Evolutionary conservation across 2,888 invertebrate species (phyloP), one percentile per base, ranked within the genome.

Genomic region (Trichacis sp.): DNA sequence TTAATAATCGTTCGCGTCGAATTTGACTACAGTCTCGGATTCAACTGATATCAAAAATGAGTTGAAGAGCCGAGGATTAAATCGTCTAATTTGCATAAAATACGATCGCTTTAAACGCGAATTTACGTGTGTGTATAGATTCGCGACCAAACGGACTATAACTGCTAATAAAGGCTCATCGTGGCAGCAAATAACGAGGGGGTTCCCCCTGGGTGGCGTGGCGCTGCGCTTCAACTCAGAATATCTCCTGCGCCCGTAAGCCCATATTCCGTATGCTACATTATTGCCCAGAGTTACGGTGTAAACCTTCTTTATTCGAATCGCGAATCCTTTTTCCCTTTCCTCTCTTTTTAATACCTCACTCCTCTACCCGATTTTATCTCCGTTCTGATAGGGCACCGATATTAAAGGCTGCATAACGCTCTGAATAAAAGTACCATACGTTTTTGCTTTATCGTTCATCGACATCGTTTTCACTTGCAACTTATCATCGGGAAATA

Each of bases 51-150:
- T 80, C 81, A 82, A 81, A 80, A 82, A 81, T 77, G 76, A 79
- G 72, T 76, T 77, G 75, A 78, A 80, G 78, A 79, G 77, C 77
- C 73, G 73, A 12, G 77, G 77, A 82, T 83, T 78, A 79, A 81
- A 83, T 81, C 81, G 80, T 78, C 82, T 83, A 74, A 81, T 84
- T 84, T 84, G 80, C 83, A 84, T 83, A 83, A 83, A 67, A 62
- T 72, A 72, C 67, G 64, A 49, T 62, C 68, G 60, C 58, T 50
- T 71, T 81, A 80, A 82, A 81, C 76, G 73, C 75, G 74, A 83
- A 83, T 83, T 83, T 81, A 83, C 80, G 82, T 74, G 78, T 77
- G 78, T 76, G 78, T 83, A 83, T 83, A 81, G 83, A 83, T 83
- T 83, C 78, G 76, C 79, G 75, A 76, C 76, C 73, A 76, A 81